Base-by-base conservation (phyloP, 2,113 vertebrate genomes). In the Poecile atricapillus region DNA sequence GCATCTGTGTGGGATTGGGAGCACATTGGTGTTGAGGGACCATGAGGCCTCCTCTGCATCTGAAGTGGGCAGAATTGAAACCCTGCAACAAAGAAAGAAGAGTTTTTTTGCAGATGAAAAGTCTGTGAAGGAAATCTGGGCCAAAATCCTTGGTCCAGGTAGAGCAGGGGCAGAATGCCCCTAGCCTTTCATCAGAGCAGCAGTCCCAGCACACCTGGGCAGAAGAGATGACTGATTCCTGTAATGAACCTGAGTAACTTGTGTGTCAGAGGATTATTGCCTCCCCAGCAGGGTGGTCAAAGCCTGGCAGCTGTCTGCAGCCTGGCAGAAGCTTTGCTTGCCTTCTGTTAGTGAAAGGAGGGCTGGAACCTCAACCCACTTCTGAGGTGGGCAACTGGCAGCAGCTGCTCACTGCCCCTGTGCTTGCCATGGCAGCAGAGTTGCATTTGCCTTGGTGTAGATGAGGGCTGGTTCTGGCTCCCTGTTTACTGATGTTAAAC, bases 361-460 rank as follows among this genome's bases (percentile, higher is more conserved):
- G 39, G 46, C 84, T 78, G 88, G 70, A 78, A 68, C 43, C 46
- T 46, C 41, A 69, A 5, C 12, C 5, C 2, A 5, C 62, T 68
- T 83, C 3, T 3, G 64, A 69, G 55, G 50, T 39, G 59, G 59
- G 46, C 63, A 87, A 33, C 23, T 7, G 3, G 65, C 62, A 74
- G 78, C 3, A 5, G 50, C 63, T 55, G 77, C 63, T 87, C 44
- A 22, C 63, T 59, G 43, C 15, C 41, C 46, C 25, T 30, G 46
- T 0, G 5, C 86, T 87, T 28, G 60, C 43, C 13, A 2, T 4
- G 13, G 60, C 55, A 6, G 70, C 8, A 5, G 20, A 0, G 0
- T 9, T 60, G 30, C 33, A 1, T 62, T 84, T 52, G 21, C 19
- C 31, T 70, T 1, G 0, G 15, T 16, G 63, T 59, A 44, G 53